Conservation (phyloP, 2,113 vertebrate genomes). For the Thryonomys swinderianus region DNA sequence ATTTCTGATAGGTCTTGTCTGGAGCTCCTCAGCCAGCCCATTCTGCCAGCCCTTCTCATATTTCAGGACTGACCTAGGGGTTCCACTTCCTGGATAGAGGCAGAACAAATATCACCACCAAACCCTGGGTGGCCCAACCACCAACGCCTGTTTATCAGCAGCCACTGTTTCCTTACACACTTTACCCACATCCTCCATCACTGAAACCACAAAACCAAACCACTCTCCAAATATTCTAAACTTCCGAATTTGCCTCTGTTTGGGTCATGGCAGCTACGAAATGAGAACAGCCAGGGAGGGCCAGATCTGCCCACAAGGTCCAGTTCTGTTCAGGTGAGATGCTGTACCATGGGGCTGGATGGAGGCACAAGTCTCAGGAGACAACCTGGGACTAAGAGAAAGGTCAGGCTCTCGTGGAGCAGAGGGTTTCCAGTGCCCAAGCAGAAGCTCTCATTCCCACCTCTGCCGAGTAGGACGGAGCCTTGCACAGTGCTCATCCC, state of each 20-base stretch:
- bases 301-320: not conserved
- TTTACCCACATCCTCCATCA: not conserved
- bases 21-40: not conserved
- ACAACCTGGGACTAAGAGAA: not conserved
- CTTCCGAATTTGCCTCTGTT: not conserved
- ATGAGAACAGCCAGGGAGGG: not conserved
- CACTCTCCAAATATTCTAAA: not conserved
- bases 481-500: not conserved
- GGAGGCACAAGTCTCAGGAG: not conserved
- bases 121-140: not conserved
- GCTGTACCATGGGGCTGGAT: not conserved
- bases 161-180: not conserved
- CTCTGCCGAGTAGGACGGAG: not conserved
- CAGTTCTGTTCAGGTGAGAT: not conserved
- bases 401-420: not conserved
- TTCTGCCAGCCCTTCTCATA: not conserved
- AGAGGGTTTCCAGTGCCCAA: not conserved
- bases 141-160: not conserved
- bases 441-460: not conserved
- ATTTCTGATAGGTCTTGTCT: not conserved
- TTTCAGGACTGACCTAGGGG: not conserved
- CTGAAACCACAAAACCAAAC: not conserved
- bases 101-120: not conserved
- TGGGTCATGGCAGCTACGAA: not conserved
- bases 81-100: not conserved